A percentile compares a stretch with the other conserved stretches of the same genome.
These are phyloP conservation scores for Labroides dimidiatus DNA, from an alignment of 2,797 vertebrate genomes.

Conservation along the genomic window DNA sequence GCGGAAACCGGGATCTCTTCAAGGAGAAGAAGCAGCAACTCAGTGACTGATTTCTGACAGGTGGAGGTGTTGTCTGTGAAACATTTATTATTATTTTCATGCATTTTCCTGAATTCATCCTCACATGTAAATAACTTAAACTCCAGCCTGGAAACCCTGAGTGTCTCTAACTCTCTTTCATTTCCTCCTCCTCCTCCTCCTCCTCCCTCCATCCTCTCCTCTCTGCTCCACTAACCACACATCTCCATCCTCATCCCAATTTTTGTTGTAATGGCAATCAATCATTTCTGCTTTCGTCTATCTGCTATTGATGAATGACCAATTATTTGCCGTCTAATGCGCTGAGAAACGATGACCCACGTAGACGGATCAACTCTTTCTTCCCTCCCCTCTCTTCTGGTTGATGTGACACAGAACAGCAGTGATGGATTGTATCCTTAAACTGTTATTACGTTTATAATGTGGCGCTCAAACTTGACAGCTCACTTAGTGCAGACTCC, in stretches of 20 bases:
- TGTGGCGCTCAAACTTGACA: slow-evolving; percentile 88
- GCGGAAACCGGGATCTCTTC: too few species aligned
- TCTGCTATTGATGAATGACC: slow-evolving; percentile 99
- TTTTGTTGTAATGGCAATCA: slow-evolving; percentile 90
- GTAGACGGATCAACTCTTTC: slow-evolving; percentile 88
- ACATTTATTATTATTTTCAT: too few species aligned
- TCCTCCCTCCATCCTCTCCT: slow-evolving; percentile 53
- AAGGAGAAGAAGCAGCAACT: too few species aligned
- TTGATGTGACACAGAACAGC: slow-evolving; percentile 85
- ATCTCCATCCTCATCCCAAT: slow-evolving; percentile 83
- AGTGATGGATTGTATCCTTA: slow-evolving; percentile 99
- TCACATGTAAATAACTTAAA: too few species aligned
- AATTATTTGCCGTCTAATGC: slow-evolving; percentile 99
- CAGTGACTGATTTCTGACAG: too few species aligned
- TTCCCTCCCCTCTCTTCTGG: slow-evolving; percentile 22
- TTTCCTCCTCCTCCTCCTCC: slow-evolving; percentile 55
- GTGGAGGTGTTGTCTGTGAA: too few species aligned
- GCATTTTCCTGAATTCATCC: too few species aligned
- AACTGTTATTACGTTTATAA: slow-evolving; percentile 98
- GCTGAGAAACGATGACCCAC: slow-evolving; percentile 93
- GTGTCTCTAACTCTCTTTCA: too few species aligned
- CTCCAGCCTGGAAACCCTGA: too few species aligned
- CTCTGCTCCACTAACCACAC: slow-evolving; percentile 84
- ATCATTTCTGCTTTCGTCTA: slow-evolving; percentile 99
- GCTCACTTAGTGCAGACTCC: slow-evolving; percentile 84